Conservation (phyloP, 2,888 invertebrate species). For the Tuberolachnus salignus region DNA sequence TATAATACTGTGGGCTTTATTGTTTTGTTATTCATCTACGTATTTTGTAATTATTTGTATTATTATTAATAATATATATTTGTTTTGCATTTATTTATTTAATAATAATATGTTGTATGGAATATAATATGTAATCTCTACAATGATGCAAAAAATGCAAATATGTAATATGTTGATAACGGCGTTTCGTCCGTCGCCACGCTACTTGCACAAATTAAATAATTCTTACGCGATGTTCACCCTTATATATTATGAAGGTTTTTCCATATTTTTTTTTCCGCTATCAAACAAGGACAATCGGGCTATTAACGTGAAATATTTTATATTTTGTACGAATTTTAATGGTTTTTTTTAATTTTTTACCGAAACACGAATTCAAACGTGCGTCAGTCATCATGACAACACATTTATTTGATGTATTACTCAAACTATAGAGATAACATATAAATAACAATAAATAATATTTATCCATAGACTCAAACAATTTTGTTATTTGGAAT, state of each 20-base stretch:
- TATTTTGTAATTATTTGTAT: too few species aligned
- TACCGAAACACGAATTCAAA: constrained; percentile 1
- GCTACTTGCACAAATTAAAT: not conserved
- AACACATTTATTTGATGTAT: constrained; percentile 12
- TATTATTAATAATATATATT: too few species aligned
- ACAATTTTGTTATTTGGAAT: too few species aligned
- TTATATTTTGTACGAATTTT: not conserved
- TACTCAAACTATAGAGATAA: too few species aligned
- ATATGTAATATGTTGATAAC: not conserved
- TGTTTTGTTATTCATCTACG: too few species aligned
- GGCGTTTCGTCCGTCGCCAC: not conserved
- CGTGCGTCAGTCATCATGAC: not conserved
- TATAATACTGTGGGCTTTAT: too few species aligned
- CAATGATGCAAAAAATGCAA: not conserved
- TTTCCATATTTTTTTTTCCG: not conserved
- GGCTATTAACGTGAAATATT: not conserved
- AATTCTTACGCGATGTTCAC: not conserved
- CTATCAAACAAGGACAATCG: not conserved
- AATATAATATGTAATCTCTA: not conserved
- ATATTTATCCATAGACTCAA: too few species aligned
- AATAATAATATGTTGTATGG: too few species aligned
- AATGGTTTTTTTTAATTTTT: not conserved
- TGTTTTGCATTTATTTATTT: too few species aligned
- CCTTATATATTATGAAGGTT: constrained; percentile 10
- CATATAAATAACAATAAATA: too few species aligned